Conservation (phyloP, 2,888 invertebrate species). For the Drosophila koepferae region DNA sequence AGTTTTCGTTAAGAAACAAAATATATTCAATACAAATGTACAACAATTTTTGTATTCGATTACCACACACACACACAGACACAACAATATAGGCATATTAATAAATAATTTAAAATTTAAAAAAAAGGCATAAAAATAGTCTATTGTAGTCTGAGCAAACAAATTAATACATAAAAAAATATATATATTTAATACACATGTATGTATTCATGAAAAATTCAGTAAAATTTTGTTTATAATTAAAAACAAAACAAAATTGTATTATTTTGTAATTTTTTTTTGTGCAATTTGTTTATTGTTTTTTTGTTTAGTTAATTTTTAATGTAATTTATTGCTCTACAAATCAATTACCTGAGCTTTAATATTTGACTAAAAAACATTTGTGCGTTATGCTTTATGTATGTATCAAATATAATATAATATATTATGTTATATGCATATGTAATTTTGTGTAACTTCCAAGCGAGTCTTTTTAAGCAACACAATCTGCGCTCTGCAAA, state of each 20-base stretch:
- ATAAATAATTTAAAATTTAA: constrained; percentile 39
- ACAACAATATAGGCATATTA: constrained; percentile 55
- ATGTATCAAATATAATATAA: constrained; percentile 17
- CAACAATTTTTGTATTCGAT: constrained; percentile 20
- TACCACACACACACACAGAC: constrained; percentile 35
- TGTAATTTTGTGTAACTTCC: constrained; percentile 37
- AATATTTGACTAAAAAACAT: constrained; percentile 57
- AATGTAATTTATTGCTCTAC: constrained; percentile 52
- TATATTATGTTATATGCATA: constrained; percentile 26
- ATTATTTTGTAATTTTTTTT: background rate
- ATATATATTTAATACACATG: constrained; percentile 22
- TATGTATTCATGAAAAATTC: constrained; percentile 28
- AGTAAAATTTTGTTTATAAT: constrained; percentile 47
- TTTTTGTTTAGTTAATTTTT: constrained; percentile 43
- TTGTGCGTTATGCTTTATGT: constrained; percentile 23
- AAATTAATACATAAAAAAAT: constrained; percentile 47
- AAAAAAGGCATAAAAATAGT: constrained; percentile 60
- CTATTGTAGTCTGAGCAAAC: constrained; percentile 71
- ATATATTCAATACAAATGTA: constrained; percentile 13
- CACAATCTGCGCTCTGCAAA: constrained; percentile 26
- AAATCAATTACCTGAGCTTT: constrained; percentile 67
- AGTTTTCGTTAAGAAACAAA: constrained; percentile 33
- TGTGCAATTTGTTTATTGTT: constrained; percentile 65
- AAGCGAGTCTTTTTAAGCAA: constrained; percentile 35
- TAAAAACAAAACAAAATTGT: constrained; percentile 9